These are phyloP conservation scores for Melanogrammus aeglefinus DNA, from an alignment of 2,797 vertebrate genomes.

Conservation along the genomic window DNA sequence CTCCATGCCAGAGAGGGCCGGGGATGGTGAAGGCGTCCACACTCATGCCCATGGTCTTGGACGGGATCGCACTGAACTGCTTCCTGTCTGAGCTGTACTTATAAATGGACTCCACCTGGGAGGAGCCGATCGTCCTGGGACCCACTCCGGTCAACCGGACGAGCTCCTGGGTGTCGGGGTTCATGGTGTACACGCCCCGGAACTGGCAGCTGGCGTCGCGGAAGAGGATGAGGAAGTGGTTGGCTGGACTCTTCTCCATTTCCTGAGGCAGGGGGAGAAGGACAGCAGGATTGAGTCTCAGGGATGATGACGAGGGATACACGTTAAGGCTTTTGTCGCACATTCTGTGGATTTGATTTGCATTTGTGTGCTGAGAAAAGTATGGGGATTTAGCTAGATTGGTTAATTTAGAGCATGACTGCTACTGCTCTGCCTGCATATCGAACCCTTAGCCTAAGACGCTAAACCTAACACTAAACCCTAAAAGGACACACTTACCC, in stretches of 20 bases:
- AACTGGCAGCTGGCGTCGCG: conserved; percentile 89
- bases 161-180: conserved; percentile 79
- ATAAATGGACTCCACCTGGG: conserved; percentile 85
- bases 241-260: conserved; percentile 87
- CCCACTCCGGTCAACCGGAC: conserved; percentile 79
- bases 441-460: not conserved
- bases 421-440: not conserved
- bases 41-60: conserved; percentile 88
- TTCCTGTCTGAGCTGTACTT: conserved; percentile 94
- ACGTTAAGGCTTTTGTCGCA: not conserved
- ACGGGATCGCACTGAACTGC: conserved; percentile 87
- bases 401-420: not conserved
- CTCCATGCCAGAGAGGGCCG: conserved; percentile 80
- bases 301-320: not conserved
- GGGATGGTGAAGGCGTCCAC: conserved; percentile 92
- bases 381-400: not conserved
- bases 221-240: conserved; percentile 92
- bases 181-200: conserved; percentile 83
- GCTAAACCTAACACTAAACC: not conserved
- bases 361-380: too few species aligned
- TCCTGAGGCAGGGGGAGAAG: conserved; percentile 71
- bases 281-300: not conserved
- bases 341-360: too few species aligned
- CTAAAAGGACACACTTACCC: not conserved
- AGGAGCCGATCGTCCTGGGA: conserved; percentile 71